These are phyloP conservation scores for Tanytarsus gracilentus DNA, from an alignment of 2,888 invertebrate species.

Conservation along the genomic window DNA sequence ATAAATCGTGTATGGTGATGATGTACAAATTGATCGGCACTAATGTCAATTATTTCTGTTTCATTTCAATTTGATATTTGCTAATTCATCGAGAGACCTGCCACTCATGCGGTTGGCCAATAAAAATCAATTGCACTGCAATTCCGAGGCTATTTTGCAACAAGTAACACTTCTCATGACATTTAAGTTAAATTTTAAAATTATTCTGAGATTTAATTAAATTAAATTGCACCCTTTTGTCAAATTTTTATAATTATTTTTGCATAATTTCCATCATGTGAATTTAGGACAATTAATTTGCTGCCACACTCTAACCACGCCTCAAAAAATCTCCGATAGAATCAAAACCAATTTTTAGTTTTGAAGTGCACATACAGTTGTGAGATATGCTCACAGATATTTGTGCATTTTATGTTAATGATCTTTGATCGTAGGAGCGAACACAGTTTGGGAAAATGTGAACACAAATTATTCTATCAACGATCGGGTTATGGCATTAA, in stretches of 20 bases:
- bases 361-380: constrained; percentile 1
- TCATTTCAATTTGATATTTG: neutral
- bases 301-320: neutral
- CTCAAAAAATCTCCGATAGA: no score
- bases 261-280: no score
- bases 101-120: no score
- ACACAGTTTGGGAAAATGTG: neutral
- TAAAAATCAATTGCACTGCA: neutral
- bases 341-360: neutral
- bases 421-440: constrained; percentile 22
- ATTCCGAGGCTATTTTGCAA: neutral
- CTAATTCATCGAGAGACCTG: no score
- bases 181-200: no score
- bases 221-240: no score
- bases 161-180: no score
- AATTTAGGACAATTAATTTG: constrained; percentile 25
- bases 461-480: constrained; percentile 25
- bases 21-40: constrained; percentile 7
- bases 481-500: constrained; percentile 6
- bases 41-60: constrained; percentile 1
- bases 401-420: constrained; percentile 24
- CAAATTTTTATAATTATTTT: no score
- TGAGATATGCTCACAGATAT: neutral
- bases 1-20: no score
- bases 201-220: no score